Conservation (phyloP, 2,113 vertebrate species). For the Larimichthys crocea region DNA sequence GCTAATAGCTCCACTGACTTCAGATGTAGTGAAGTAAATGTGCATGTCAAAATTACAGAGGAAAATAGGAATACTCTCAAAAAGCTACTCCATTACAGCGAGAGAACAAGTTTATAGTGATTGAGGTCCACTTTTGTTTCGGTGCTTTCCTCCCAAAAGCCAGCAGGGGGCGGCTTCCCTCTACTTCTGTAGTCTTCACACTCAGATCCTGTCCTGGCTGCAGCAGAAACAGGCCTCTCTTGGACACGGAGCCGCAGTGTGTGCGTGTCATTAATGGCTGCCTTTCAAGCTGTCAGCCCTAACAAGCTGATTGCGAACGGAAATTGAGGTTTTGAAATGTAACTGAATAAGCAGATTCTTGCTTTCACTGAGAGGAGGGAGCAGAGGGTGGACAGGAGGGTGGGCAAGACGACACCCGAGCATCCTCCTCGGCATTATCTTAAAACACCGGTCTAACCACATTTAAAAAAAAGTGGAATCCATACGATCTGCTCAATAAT, state of each 20-base stretch:
- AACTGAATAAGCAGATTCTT: constrained; percentile 75
- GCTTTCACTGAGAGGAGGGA: constrained; percentile 44
- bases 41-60: neutral
- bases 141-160: neutral
- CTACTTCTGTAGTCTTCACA: neutral
- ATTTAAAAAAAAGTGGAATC: constrained; percentile 71
- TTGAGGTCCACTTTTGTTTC: neutral
- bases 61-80: neutral
- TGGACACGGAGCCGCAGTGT: constrained; percentile 30
- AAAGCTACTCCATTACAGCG: neutral
- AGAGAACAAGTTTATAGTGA: neutral
- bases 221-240: constrained; percentile 27
- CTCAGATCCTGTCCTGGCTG: constrained; percentile 32
- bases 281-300: constrained; percentile 66
- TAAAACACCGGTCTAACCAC: constrained; percentile 60
- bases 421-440: constrained; percentile 59
- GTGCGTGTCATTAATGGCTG: constrained; percentile 62
- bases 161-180: constrained; percentile 74
- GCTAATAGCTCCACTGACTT: constrained; percentile 4
- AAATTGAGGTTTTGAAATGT: constrained; percentile 75
- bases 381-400: neutral
- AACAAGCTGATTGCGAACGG: constrained; percentile 71
- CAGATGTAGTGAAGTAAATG: neutral
- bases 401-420: constrained; percentile 34
- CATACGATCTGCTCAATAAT: constrained; percentile 79